These are phyloP conservation scores for Chloroclysta siterata DNA, from an alignment of 2,888 invertebrate genomes.

Conservation along the genomic window DNA sequence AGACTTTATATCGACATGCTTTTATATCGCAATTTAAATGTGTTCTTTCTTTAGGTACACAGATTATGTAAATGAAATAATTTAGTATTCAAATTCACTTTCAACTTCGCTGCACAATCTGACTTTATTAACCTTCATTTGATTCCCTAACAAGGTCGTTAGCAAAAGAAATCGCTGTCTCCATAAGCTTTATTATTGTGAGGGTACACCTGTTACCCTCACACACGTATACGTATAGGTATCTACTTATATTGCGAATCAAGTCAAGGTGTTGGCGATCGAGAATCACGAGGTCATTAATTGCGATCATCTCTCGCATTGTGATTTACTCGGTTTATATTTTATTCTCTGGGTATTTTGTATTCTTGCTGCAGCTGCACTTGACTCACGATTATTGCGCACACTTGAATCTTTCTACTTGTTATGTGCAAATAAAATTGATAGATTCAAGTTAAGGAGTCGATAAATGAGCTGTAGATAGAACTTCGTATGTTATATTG, in stretches of 20 bases:
- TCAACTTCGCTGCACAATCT: slow-evolving; percentile 7
- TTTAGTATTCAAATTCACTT: slow-evolving; percentile 1
- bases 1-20: not conserved
- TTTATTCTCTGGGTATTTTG: slow-evolving; percentile 32
- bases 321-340: slow-evolving; percentile 74
- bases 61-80: slow-evolving; percentile 2
- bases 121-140: slow-evolving; percentile 20
- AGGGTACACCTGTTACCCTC: slow-evolving; percentile 19
- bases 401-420: slow-evolving; percentile 36
- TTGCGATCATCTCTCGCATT: slow-evolving; percentile 60
- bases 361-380: slow-evolving; percentile 66
- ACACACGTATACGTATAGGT: slow-evolving; percentile 1
- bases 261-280: slow-evolving; percentile 39
- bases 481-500: not conserved
- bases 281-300: slow-evolving; percentile 65
- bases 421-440: slow-evolving; percentile 36
- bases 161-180: slow-evolving; percentile 15
- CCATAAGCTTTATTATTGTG: slow-evolving; percentile 6
- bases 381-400: slow-evolving; percentile 69
- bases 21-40: not conserved
- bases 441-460: slow-evolving; percentile 19
- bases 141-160: slow-evolving; percentile 21
- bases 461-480: slow-evolving; percentile 9
- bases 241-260: slow-evolving; percentile 20
- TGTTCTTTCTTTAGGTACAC: not conserved